phyloP scores from a whole-genome alignment of 2,797 vertebrate species.

The Macrochelys suwanniensis region DNA sequence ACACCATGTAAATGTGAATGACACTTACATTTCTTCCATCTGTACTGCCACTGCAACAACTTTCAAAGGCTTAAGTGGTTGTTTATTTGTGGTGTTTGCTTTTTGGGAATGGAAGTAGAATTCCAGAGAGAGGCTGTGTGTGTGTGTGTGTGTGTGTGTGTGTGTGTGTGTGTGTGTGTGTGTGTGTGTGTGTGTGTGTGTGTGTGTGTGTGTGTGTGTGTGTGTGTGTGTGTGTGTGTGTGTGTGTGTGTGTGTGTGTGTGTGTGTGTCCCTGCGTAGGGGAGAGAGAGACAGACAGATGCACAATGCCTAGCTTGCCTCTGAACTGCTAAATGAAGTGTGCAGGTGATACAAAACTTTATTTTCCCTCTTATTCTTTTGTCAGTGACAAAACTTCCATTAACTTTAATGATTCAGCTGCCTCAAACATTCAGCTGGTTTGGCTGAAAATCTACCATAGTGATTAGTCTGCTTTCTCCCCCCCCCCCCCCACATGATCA shows the following conservation, averaged over 20 bases:
- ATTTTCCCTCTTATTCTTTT: neutral
- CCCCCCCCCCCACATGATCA: too few relatives aligned
- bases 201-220: fast-evolving
- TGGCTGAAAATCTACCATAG: neutral
- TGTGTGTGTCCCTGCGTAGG: fast-evolving
- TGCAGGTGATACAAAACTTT: too few relatives aligned
- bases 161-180: fast-evolving
- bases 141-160: fast-evolving
- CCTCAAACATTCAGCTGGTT: neutral
- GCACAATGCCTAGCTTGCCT: too few relatives aligned
- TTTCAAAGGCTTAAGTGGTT: neutral
- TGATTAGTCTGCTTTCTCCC: fast-evolving
- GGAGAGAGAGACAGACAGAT: too few relatives aligned
- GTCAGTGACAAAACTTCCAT: neutral
- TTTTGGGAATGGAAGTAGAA: fast-evolving
- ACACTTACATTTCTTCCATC: neutral
- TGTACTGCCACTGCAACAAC: neutral
- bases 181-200: fast-evolving
- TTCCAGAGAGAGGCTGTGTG: neutral
- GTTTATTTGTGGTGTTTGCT: neutral
- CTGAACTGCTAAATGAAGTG: neutral
- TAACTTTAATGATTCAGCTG: fast-evolving
- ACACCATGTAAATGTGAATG: fast-evolving
- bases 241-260: fast-evolving
- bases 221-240: fast-evolving